A percentile compares a stretch with the other conserved stretches of the same genome.
These are phyloP conservation scores for Okapia johnstoni DNA, from an alignment of 2,113 vertebrate species.

Conservation along the genomic window DNA sequence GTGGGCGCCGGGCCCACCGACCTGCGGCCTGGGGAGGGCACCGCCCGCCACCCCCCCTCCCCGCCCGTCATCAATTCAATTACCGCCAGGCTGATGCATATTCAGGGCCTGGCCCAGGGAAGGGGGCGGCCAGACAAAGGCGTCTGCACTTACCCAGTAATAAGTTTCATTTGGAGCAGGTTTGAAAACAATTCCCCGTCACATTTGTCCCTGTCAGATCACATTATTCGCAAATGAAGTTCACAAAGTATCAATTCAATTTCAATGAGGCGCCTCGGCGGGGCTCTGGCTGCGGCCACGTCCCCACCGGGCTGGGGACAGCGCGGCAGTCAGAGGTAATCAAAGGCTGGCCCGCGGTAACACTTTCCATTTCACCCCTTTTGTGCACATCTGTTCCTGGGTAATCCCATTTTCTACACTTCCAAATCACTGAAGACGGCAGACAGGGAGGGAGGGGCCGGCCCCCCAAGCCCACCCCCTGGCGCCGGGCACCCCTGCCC, in stretches of 20 bases:
- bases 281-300: constrained; percentile 85
- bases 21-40: constrained; percentile 60
- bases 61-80: constrained; percentile 92
- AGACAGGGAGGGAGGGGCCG: background rate
- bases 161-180: constrained; percentile 98
- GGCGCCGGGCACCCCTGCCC: fast-evolving
- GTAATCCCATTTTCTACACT: constrained; percentile 89
- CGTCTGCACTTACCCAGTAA: constrained; percentile 97
- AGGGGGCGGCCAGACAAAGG: constrained; percentile 89
- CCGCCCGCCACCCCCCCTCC: background rate
- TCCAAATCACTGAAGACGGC: constrained; percentile 78
- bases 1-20: constrained; percentile 83
- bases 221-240: constrained; percentile 99
- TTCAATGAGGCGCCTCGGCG: constrained; percentile 87
- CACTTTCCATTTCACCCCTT: constrained; percentile 97
- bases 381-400: constrained; percentile 91
- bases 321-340: constrained; percentile 95
- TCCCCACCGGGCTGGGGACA: constrained; percentile 89
- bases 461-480: background rate
- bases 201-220: constrained; percentile 99
- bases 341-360: constrained; percentile 92
- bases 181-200: constrained; percentile 98
- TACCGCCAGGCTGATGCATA: constrained; percentile 95
- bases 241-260: constrained; percentile 99
- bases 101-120: constrained; percentile 88